A percentile compares a stretch with the other conserved stretches of the same genome.
Evolutionary conservation across 2,113 vertebrate species (phyloP).

Genomic region (Cnemophilus loriae): DNA sequence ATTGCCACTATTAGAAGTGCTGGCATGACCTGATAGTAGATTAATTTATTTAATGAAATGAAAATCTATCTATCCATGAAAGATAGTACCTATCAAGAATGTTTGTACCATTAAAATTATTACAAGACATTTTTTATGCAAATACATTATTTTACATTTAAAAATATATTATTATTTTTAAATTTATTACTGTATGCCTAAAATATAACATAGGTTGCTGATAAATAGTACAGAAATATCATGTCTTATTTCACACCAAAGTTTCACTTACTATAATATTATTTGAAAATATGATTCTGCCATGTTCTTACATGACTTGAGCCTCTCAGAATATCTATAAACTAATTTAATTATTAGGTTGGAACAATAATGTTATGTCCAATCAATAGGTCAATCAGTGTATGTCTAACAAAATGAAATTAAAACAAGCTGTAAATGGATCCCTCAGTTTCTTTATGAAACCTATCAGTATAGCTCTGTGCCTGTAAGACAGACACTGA

Average conservation of each 20-base stretch:
- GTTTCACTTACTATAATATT: background rate
- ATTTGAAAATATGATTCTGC: background rate
- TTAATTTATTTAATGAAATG: background rate
- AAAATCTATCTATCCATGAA: background rate
- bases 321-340: background rate
- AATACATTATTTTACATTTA: background rate
- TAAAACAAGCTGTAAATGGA: conserved; percentile 27
- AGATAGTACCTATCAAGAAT: background rate
- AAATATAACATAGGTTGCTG: background rate
- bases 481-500: conserved; percentile 20
- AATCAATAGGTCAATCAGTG: conserved; percentile 28
- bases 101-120: background rate
- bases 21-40: background rate
- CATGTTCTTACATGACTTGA: background rate
- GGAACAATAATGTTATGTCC: conserved; percentile 52
- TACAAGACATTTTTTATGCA: background rate
- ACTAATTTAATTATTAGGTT: background rate
- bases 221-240: background rate
- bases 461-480: background rate
- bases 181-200: background rate
- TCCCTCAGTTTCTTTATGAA: conserved; percentile 34
- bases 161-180: background rate
- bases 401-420: conserved; percentile 41
- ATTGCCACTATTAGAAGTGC: background rate
- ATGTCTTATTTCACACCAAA: background rate